Evolutionary conservation across 2,113 vertebrate species (phyloP).

Genomic region (Chaenogobius annularis): DNA sequence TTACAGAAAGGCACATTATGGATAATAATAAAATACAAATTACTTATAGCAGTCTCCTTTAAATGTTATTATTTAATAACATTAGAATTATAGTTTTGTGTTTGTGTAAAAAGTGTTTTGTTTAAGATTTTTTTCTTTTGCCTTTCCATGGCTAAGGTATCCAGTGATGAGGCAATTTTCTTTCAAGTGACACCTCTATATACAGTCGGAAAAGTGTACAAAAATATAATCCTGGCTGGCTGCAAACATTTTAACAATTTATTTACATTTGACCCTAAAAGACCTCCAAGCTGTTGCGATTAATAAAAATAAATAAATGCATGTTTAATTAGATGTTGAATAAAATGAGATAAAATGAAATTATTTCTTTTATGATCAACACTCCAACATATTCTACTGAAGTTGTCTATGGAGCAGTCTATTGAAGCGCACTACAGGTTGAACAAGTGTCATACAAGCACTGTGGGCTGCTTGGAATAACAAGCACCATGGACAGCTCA

Average conservation of each 20-base stretch:
- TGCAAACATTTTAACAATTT: background rate
- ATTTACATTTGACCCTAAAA: background rate
- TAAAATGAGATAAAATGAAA: no score
- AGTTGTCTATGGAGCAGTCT: background rate
- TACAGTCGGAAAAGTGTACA: background rate
- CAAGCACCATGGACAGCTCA: constrained; percentile 40
- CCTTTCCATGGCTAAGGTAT: background rate
- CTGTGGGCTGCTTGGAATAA: background rate
- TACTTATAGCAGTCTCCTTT: background rate
- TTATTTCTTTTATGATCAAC: no score
- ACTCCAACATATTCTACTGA: background rate
- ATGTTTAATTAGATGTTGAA: background rate
- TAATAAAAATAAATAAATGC: background rate
- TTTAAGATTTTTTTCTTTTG: background rate
- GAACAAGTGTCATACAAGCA: background rate
- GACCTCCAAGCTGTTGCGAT: background rate
- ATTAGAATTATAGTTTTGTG: background rate
- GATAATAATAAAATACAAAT: background rate
- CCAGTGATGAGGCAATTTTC: background rate
- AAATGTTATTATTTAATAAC: background rate
- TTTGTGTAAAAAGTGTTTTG: background rate
- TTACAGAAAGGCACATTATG: background rate
- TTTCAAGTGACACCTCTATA: background rate
- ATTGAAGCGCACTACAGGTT: background rate
- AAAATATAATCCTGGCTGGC: background rate